Evolutionary conservation across 2,888 invertebrate species (phyloP), one percentile per base, ranked within the genome.

Genomic region (Microdon myrmicae): DNA sequence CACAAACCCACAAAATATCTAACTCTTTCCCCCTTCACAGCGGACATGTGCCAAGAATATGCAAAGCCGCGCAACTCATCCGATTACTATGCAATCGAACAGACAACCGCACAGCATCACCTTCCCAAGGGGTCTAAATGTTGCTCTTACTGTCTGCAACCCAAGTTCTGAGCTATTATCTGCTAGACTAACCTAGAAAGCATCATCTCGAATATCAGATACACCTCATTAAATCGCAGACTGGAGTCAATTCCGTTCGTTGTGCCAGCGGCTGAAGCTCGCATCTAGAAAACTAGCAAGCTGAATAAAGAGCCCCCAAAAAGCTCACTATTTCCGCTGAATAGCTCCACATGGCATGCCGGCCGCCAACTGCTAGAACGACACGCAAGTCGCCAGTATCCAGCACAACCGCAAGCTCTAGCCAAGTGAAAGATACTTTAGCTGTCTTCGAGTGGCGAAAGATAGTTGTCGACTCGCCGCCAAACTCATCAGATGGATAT

Each of bases 381-480:
- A 29, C 34, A 4, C 20, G 31, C n/a, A n/a, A n/a, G n/a, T n/a
- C n/a, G n/a, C n/a, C 23, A 31, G 37, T 10, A 59, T 17, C n/a
- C n/a, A 20, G 14, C 9, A 14, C 39, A 39, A 28, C 23, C 8
- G 37, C 26, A n/a, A 51, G 34, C 47, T 38, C 31, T 31, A 35
- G 35, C 45, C 9, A 37, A 55, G 48, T 48, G 35, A 29, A 43
- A 55, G 48, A 49, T 61, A 61, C 61, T 61, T 49, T 61, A 56
- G 61, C 49, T 44, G 37, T 41, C 41, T 37, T n/a, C 51, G 47
- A 43, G 41, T 43, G 35, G 31, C 41, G 16, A 38, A 41, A 43
- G 56, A 35, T 43, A 64, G 64, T 64, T 64, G 64, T 58, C 58
- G 64, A 64, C 51, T 64, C 64, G 64, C 58, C 58, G 41, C 58